A percentile compares a stretch with the other conserved stretches of the same genome.
These are phyloP conservation scores for Nycteola revayana DNA, from an alignment of 2,888 invertebrate genomes.

Conservation along the genomic window DNA sequence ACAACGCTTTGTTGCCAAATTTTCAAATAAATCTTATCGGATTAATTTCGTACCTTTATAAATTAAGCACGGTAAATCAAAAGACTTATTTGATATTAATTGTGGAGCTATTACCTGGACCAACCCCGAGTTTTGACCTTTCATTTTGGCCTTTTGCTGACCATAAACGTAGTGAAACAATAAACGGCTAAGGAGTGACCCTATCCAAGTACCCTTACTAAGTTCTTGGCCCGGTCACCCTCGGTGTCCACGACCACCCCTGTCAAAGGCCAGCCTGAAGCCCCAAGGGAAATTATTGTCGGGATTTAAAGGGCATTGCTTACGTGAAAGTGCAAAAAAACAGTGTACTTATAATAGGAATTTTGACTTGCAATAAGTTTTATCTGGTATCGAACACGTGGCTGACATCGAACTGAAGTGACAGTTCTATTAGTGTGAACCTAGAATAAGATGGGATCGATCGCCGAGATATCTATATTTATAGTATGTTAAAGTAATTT, in stretches of 20 bases:
- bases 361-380: slow-evolving; percentile 53
- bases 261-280: slow-evolving; percentile 71
- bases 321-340: slow-evolving; percentile 73
- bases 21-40: slow-evolving; percentile 49
- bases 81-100: slow-evolving; percentile 57
- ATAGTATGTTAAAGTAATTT: too few species aligned
- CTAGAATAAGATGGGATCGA: too few species aligned
- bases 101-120: slow-evolving; percentile 59
- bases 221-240: slow-evolving; percentile 68
- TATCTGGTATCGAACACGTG: slow-evolving; percentile 67
- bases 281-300: slow-evolving; percentile 81
- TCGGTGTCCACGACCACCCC: slow-evolving; percentile 73
- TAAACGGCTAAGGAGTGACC: slow-evolving; percentile 72
- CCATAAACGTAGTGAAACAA: slow-evolving; percentile 79
- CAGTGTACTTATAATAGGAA: slow-evolving; percentile 67
- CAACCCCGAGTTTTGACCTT: slow-evolving; percentile 57
- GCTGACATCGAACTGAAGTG: slow-evolving; percentile 34
- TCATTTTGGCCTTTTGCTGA: slow-evolving; percentile 69
- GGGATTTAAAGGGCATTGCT: slow-evolving; percentile 82
- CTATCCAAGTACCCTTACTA: slow-evolving; percentile 58
- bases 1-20: slow-evolving; percentile 42
- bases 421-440: slow-evolving; percentile 33
- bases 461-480: too few species aligned
- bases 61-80: slow-evolving; percentile 36
- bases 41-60: slow-evolving; percentile 48